Base-by-base conservation (phyloP, 2,797 vertebrate species). In the Thamnophis elegans region DNA sequence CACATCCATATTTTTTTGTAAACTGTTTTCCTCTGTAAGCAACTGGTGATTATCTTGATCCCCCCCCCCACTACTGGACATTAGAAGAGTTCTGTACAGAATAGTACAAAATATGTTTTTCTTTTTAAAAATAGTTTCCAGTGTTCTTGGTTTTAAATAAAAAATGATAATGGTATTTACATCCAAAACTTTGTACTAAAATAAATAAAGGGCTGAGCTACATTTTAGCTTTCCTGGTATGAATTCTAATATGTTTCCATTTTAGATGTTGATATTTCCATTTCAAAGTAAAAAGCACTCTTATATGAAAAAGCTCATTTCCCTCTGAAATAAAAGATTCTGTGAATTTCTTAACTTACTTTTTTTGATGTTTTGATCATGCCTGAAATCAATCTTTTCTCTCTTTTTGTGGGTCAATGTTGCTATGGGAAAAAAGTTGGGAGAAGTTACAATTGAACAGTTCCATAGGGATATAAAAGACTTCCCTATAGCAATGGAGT, bases 241-340 rank as follows among this genome's bases (percentile, higher is more conserved):
- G 94, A 94, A 92, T 91, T 94, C n/a, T 88, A 95, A 78, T 94
- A 89, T 11, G 0, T 73, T 54, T 32, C 62, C n/a, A 88, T 96
- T 95, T 94, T 92, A 95, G 93, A 94, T 96, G 89, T 82, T 88
- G 55, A 56, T 91, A 95, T 96, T 96, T 96, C 95, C 96, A 95
- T 96, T 96, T 96, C 95, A 94, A 96, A 97, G 94, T 93, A 85
- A 93, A 96, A 96, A 96, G 86, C 95, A 93, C 92, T 95, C 93
- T 94, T 93, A 95, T 95, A 96, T 94, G 96, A 92, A 95, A 95
- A 95, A 93, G 93, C n/a, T 60, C 92, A 0, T 95, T 94, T 96
- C 78, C 92, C 89, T 78, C 58, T 95, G 95, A 93, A 91, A 93
- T 59, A 95, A 91, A 32, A 87, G 89, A 55, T 95, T 95, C 86